Percentiles rank a stretch among this genome's conserved stretches.
These are phyloP conservation scores for Labeo rohita DNA, from an alignment of 2,113 vertebrate species.

Conservation along the genomic window DNA sequence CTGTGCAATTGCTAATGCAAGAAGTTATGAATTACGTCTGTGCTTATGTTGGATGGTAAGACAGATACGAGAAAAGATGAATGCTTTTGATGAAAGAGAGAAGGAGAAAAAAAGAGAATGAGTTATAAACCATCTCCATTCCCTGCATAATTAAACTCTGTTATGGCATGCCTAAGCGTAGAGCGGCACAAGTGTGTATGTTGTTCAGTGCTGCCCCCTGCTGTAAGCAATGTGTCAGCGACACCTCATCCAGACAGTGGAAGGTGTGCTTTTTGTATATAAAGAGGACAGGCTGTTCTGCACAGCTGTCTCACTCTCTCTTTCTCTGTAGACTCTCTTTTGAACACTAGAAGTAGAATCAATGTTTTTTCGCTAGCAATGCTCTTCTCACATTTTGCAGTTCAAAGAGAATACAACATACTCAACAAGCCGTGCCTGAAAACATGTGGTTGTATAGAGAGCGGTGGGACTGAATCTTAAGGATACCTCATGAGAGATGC, in stretches of 20 bases:
- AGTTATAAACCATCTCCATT: conserved; percentile 8
- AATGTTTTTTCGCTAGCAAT: conserved; percentile 6
- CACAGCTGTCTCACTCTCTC: conserved; percentile 5
- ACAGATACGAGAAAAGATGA: background rate
- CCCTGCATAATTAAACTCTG: conserved; percentile 25
- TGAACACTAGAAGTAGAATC: conserved; percentile 33
- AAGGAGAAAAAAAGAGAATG: background rate
- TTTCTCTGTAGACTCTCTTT: conserved; percentile 19
- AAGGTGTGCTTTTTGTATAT: conserved; percentile 28
- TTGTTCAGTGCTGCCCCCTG: conserved; percentile 73
- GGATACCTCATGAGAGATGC: background rate
- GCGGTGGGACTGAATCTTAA: background rate
- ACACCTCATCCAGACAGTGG: background rate
- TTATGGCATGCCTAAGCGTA: background rate
- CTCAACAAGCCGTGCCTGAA: background rate
- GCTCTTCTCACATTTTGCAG: background rate
- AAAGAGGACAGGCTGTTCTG: conserved; percentile 48
- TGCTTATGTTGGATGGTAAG: background rate
- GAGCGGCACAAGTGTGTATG: conserved; percentile 28
- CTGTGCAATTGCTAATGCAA: background rate
- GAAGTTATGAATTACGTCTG: background rate
- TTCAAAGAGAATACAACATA: conserved; percentile 26
- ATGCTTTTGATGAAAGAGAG: background rate
- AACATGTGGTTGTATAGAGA: background rate
- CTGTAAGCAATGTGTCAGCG: conserved; percentile 57